Conservation (phyloP, 2,888 invertebrate species). For the Leptopilina drosophilae region DNA sequence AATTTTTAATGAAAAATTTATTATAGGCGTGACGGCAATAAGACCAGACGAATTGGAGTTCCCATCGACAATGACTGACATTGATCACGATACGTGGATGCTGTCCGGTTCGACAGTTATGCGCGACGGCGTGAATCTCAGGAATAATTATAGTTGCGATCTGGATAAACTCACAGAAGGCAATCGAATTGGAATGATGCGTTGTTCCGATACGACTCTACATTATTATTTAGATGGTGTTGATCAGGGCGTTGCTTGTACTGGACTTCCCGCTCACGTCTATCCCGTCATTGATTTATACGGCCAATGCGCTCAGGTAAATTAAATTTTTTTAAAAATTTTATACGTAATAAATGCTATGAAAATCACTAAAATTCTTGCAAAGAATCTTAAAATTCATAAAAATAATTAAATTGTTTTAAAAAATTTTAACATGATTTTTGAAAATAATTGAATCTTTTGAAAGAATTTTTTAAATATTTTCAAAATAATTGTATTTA, state of each 20-base stretch:
- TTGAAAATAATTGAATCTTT: too few species aligned
- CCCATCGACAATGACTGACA: conserved; percentile 93
- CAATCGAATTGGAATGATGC: conserved; percentile 91
- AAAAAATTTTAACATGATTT: too few species aligned
- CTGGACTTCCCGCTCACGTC: conserved; percentile 87
- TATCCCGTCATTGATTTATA: conserved; percentile 97
- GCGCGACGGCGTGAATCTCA: conserved; percentile 91
- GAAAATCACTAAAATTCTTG: too few species aligned
- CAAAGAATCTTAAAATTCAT: too few species aligned
- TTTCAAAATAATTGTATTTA: too few species aligned
- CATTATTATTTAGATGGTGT: conserved; percentile 93
- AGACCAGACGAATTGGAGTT: conserved; percentile 92
- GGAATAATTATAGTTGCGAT: conserved; percentile 91
- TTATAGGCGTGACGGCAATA: conserved; percentile 64
- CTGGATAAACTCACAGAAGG: conserved; percentile 89
- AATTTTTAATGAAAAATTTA: conserved; percentile 33
- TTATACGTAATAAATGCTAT: too few species aligned
- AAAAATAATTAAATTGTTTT: too few species aligned
- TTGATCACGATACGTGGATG: conserved; percentile 95
- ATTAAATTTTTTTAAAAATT: too few species aligned
- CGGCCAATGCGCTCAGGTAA: conserved; percentile 95
- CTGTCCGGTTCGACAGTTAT: conserved; percentile 94
- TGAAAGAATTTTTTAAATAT: too few species aligned
- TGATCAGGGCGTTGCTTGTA: conserved; percentile 91
- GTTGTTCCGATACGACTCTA: conserved; percentile 88